These are phyloP conservation scores for Coreoperca whiteheadi DNA, from an alignment of 2,113 vertebrate species.

Conservation along the genomic window DNA sequence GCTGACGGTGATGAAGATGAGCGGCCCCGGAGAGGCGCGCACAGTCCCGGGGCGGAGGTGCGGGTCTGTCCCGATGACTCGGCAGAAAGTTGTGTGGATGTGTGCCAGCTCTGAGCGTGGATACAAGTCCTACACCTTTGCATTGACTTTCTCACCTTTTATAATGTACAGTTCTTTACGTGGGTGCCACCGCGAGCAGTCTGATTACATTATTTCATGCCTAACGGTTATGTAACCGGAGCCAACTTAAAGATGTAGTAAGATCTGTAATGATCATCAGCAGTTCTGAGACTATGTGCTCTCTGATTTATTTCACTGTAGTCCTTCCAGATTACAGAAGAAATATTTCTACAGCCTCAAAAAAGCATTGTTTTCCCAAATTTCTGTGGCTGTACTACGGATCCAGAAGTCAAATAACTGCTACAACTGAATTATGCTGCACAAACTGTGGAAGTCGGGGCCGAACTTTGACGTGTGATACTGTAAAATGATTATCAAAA, in stretches of 20 bases:
- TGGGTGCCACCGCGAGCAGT: background rate
- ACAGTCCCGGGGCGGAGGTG: constrained; percentile 22
- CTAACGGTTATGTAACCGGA: background rate
- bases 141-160: rapidly evolving
- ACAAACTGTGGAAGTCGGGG: too few species aligned
- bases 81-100: constrained; percentile 53
- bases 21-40: constrained; percentile 1
- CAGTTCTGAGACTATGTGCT: background rate
- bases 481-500: too few species aligned
- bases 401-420: background rate
- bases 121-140: background rate
- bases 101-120: background rate
- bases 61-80: constrained; percentile 61
- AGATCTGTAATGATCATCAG: constrained; percentile 6
- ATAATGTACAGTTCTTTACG: background rate
- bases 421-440: background rate
- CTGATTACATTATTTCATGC: background rate
- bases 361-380: background rate
- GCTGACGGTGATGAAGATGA: background rate
- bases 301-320: background rate
- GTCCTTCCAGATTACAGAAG: background rate
- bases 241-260: constrained; percentile 34
- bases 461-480: too few species aligned
- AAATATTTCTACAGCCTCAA: background rate
- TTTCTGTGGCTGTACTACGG: background rate